Evolutionary conservation across 1,140 invertebrate genomes (phyloP), one percentile per base, ranked within the genome.

Genomic region (Callitettix versicolor): DNA sequence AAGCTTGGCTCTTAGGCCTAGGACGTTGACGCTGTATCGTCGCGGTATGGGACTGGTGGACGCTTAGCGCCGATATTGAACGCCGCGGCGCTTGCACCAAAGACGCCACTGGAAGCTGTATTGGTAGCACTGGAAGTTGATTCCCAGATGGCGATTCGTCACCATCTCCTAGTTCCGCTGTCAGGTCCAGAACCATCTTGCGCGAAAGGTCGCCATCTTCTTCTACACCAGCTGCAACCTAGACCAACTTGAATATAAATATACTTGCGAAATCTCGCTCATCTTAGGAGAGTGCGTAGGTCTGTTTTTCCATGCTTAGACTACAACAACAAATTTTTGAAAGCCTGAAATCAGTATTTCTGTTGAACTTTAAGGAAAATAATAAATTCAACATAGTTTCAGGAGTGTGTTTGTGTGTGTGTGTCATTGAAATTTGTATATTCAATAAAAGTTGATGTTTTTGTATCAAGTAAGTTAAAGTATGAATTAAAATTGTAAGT

Each of bases 191-290:
- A 1, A 63, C 62, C 62, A 63, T 63, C 18, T 48, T 30, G 7
- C 15, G 44, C 4, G 41, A 38, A 24, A 49, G 52, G 14, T 58
- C 38, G 34, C 38, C 24, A 6, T 15, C 38, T 14, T 61, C 52
- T 36, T 59, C 62, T 9, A 62, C 56, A 11, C 60, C 60, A 17
- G 62, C 60, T 40, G 59, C 62, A 0, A 63, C 62, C 60, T 63
- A 50, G 12, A 46, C 12, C 1, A 40, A 54, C 26, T 30, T 30
- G 26, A 30, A 30, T 30, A 9, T 4, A n/a, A n/a, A n/a, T n/a
- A n/a, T n/a, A 56, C 15, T 18, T 14, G 21, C 3, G 33, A n/a
- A 15, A 30, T 9, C 12, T 48, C 9, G 5, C 15, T 43, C n/a
- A 43, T 43, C 20, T 15, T 20, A 7, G 15, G 6, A 43, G 17